Evolutionary conservation across 2,113 vertebrate species (phyloP).

Genomic region (Phaethon lepturus): DNA sequence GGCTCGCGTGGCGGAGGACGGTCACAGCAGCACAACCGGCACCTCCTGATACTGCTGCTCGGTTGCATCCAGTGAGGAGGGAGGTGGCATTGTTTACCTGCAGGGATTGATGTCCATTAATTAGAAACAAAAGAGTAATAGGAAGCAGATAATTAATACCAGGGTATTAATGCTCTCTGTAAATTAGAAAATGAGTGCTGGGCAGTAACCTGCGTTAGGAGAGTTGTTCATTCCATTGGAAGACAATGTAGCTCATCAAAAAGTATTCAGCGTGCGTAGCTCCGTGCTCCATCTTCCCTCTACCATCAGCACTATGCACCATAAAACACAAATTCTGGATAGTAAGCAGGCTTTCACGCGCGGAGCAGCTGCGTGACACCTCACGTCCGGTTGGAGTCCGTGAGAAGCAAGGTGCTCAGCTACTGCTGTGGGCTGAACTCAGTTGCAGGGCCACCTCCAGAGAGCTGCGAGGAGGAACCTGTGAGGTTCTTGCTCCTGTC

Average conservation of each 20-base stretch:
- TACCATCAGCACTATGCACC: background rate
- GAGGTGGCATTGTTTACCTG: background rate
- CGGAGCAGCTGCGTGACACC: background rate
- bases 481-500: background rate
- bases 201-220: background rate
- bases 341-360: fast-evolving
- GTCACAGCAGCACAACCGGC: background rate
- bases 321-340: background rate
- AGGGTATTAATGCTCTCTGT: background rate
- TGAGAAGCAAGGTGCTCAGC: background rate
- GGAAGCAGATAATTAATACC: background rate
- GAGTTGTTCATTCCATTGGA: background rate
- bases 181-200: background rate
- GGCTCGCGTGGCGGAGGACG: fast-evolving
- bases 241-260: background rate
- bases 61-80: background rate
- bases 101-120: background rate
- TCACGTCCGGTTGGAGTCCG: background rate
- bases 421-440: background rate
- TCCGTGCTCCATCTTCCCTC: background rate
- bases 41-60: background rate
- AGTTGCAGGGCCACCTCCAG: background rate
- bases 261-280: background rate
- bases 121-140: background rate
- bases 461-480: background rate